phyloP scores from a whole-genome alignment of 2,113 vertebrate species.

The Orycteropus afer region DNA sequence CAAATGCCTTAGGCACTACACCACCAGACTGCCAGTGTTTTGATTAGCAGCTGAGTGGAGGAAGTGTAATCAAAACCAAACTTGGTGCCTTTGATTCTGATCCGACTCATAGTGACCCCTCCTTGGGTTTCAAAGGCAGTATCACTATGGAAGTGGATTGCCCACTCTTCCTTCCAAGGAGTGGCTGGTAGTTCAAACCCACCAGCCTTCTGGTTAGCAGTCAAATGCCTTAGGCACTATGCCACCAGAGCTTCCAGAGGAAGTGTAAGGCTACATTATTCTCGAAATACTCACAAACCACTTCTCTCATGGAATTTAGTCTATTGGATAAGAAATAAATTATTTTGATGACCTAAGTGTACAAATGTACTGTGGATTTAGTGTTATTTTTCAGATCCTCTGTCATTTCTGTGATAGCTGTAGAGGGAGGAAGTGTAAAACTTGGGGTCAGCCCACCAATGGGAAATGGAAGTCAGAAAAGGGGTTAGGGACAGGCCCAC shows the following conservation, averaged over 20 bases:
- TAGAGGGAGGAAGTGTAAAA: not conserved
- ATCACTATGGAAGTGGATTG: no score
- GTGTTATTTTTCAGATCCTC: not conserved
- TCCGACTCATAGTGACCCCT: no score
- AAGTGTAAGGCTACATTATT: not conserved
- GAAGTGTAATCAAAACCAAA: no score
- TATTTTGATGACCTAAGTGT: not conserved
- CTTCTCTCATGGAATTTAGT: not conserved
- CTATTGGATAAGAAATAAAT: not conserved
- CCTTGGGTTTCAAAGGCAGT: no score
- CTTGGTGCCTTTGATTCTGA: no score
- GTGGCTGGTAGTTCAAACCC: no score
- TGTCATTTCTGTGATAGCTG: not conserved
- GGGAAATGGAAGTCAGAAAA: not conserved
- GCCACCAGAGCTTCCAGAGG: no score
- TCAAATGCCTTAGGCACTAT: no score
- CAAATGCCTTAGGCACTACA: no score
- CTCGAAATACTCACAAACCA: not conserved
- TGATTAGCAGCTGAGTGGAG: not conserved
- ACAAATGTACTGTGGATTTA: not conserved
- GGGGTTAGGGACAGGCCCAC: not conserved
- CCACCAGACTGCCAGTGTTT: not conserved
- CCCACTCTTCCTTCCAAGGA: no score
- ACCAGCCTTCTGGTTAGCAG: no score
- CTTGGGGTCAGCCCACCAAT: accelerated